Base-by-base conservation (phyloP, 1,140 invertebrate genomes). In the Panonychus citri region DNA sequence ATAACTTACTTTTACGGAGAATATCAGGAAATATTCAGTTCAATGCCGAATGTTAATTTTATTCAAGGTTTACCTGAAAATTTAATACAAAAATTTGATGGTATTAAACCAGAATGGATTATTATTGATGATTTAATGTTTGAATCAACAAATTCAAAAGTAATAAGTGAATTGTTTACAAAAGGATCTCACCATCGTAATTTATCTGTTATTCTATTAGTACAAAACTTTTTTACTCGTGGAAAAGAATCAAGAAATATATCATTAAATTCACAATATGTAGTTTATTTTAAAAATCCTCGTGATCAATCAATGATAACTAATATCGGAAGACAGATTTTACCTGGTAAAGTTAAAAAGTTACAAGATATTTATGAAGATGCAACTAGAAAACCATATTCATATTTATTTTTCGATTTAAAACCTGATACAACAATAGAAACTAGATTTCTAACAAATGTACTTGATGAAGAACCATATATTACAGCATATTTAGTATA, bases 81-180 rank as follows among this genome's bases (percentile, higher is more conserved):
- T n/a, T n/a, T n/a, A n/a, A n/a, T n/a, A n/a, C n/a, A n/a, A n/a
- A n/a, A n/a, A n/a, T n/a, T n/a, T n/a, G n/a, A n/a, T n/a, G n/a
- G n/a, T n/a, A n/a, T n/a, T n/a, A n/a, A 12, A 21, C 58, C 46
- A 19, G 56, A 27, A 1, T 59, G 52, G 43, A 5, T 49, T 28
- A 24, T 55, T 54, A 10, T 56, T 30, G 50, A 57, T 54, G 1
- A 57, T 34, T 0, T 10, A 17, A 40, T 57, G 56, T 21, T 49
- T 49, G 40, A 57, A 51, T 2, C 55, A 26, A 28, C 57, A 53
- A 8, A 34, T 53, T 21, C 54, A 54, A n/a, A 57, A 40, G 27
- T 60, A 7, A 40, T 40, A 3, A 40, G 39, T 7, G 39, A 40
- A 17, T 7, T 40, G 2, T 40, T 40, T 7, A 40, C 39, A 13